Evolutionary conservation across 37 sponge, comb jelly and placozoan species (phyloP), one percentile per base, ranked within the genome.

Genomic region (Lycopodina hypogea): DNA sequence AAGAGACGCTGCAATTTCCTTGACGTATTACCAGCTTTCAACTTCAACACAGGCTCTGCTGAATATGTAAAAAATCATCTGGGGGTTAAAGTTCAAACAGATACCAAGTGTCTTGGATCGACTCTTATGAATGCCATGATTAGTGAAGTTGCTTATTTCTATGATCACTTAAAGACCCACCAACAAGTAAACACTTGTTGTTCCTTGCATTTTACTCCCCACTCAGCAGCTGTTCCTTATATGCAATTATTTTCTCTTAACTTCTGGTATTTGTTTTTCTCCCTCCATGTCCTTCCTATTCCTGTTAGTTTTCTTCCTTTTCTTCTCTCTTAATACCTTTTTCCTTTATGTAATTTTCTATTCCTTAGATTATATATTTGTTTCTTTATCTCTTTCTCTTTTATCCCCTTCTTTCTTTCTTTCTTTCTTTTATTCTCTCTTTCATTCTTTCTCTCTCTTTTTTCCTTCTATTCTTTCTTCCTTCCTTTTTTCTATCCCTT

Each of bases 61-160:
- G 84, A 82, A 56, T 76, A 80, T 61, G 2, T 61, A 3, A 38
- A 59, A 23, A 58, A 87, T 42, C 71, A 72, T n/a, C 8, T n/a
- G 26, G 93, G 82, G 53, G 22, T 59, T 23, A 60, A 79, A 39
- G 42, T 60, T 50, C 17, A 30, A 23, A 83, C 81, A 3, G 69
- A 91, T 51, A 94, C 95, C 0, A 50, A 45, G 11, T 50, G 85
- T 48, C 88, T 94, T 40, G 95, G 95, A 1, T 90, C 91, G 6
- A 88, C 87, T 42, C 78, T 94, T 42, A 81, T 94, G 90, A 45
- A 28, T 21, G 79, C 89, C 26, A 94, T 94, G 95, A 69, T 94
- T 32, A 78, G 73, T 50, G 95, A 94, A 63, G 92, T 91, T 26
- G 41, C 35, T 17, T 68, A 85, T 33, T 86, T 94, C 64, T 94